Base-by-base conservation (phyloP, 30 jellyfish, hydroid and myxozoan species). In the Pseudorhiza aurosa region DNA sequence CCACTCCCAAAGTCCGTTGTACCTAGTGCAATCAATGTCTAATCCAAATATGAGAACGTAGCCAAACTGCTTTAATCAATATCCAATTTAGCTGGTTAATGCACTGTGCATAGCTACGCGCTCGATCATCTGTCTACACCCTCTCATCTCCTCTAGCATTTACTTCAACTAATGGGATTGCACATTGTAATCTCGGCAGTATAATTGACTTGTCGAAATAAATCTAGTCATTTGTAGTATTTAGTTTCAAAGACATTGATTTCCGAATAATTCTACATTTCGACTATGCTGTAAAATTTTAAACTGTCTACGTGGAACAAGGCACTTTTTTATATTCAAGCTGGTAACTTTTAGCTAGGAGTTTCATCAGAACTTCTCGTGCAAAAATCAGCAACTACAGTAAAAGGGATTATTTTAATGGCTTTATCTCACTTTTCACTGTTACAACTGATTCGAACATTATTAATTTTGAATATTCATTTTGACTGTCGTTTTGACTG, bases 11-110 rank as follows among this genome's bases (percentile, higher is more conserved):
- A 15, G 40, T 73, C 43, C 60, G 56, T 46, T 32, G 27, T 53
- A 53, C 75, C 47, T n/a, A 21, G 64, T 49, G 31, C 75, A 49
- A 31, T 64, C 63, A 73, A 43, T 65, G 63, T 9, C 65, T 73
- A 73, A 73, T 73, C 86, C 86, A 53, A 73, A 73, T 42, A 73
- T 24, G 58, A 50, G 51, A 50, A 73, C 24, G 56, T 75, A 73
- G 86, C 68, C 86, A 73, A 73, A 73, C 75, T 73, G 27, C 86
- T 53, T 73, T 53, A 55, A 73, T 73, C 75, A 73, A 73, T 33
- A 73, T 73, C 86, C 86, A 50, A 73, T 73, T 73, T 73, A 36
- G 58, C 11, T 63, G 27, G 63, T 53, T 46, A 73, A 73, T 51
- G 51, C 51, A 73, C 75, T 33, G 55, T 45, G 46, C 83, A 30